phyloP scores from a whole-genome alignment of 1,140 invertebrate species.

The Brachionus angularis region DNA sequence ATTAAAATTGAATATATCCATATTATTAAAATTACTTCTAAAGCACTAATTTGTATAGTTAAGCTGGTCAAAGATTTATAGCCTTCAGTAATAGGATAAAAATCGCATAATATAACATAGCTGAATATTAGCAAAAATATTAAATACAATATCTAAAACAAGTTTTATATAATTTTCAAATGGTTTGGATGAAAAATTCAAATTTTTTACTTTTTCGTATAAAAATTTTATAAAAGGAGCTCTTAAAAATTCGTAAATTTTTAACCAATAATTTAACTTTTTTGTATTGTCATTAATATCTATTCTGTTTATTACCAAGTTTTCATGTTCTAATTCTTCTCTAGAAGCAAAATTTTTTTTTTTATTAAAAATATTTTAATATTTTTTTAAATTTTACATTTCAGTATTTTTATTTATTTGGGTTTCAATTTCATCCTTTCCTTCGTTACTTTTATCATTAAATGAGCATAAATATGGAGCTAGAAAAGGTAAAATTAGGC shows the following conservation, averaged over 20 bases:
- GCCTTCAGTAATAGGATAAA: neutral
- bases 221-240: conserved; percentile 34
- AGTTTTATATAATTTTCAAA: neutral
- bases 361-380: neutral
- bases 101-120: conserved; percentile 31
- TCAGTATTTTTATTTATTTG: no score
- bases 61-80: neutral
- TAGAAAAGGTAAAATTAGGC: neutral
- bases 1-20: conserved; percentile 34
- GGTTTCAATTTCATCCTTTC: neutral
- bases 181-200: neutral
- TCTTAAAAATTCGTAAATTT: neutral
- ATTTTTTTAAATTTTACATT: no score
- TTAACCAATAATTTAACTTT: neutral
- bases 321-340: no score
- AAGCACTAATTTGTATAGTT: neutral
- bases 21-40: conserved; percentile 15
- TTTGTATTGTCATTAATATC: neutral
- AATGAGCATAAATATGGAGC: conserved; percentile 7
- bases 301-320: neutral
- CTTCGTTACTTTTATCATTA: neutral
- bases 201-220: conserved; percentile 7
- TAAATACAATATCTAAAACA: neutral
- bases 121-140: neutral
- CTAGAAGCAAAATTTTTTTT: neutral